These are phyloP conservation scores for Rapana venosa DNA, from an alignment of 2,888 invertebrate genomes.

Conservation along the genomic window DNA sequence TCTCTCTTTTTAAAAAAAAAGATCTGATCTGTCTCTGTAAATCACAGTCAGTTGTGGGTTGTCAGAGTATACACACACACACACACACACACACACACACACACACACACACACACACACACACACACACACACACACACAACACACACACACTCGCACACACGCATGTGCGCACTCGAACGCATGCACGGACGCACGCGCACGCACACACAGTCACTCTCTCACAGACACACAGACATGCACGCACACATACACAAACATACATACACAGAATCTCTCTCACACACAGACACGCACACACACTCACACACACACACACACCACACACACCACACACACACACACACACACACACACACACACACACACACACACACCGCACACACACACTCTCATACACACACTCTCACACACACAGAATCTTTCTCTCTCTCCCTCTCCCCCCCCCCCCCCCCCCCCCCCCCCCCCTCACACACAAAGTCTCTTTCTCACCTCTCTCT, in stretches of 20 bases:
- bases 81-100: not conserved
- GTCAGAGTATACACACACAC: not conserved
- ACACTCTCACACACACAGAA: not conserved
- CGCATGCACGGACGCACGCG: not conserved
- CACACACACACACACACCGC: not conserved
- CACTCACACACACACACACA: no score
- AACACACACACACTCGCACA: not conserved
- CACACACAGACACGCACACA: no score
- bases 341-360: not conserved
- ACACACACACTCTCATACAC: not conserved
- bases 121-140: not conserved
- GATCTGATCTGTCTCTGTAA: no score
- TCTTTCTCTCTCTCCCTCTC: no score
- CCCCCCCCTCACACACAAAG: no score
- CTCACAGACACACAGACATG: not conserved
- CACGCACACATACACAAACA: not conserved
- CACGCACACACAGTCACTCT: not conserved
- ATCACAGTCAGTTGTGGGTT: not conserved
- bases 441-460: no score
- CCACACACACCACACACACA: no score
- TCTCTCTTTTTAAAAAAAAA: no score
- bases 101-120: conserved; percentile 13
- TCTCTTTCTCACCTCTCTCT: no score
- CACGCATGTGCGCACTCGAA: not conserved
- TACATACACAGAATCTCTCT: no score